Evolutionary conservation across 2,888 invertebrate species (phyloP), one percentile per base, ranked within the genome.

Genomic region (Pyralis farinalis): DNA sequence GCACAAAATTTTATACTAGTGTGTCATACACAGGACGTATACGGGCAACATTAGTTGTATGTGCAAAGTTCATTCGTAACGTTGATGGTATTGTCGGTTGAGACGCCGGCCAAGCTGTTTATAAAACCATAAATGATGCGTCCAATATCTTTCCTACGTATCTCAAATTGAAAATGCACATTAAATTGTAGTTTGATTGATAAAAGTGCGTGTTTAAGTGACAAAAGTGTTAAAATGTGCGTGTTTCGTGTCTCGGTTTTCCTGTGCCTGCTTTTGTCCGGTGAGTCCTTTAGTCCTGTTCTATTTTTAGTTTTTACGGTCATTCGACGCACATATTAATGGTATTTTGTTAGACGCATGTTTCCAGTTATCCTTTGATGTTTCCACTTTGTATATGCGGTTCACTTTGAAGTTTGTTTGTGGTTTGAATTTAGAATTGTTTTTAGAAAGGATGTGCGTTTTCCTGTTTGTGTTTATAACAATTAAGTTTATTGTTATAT

Each of bases 241-340:
- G 60, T 64, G 53, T 67, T 63, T 49, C 72, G 71, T 55, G 64
- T 63, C 52, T 58, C 81, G 56, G 58, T 84, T 44, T 59, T 76
- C 55, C 55, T 72, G 53, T 63, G 71, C 53, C 64, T 87, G 53
- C 55, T 85, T 56, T 63, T 84, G 65, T 75, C 75, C 71, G 86
- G 86, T 86, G 75, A 85, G 87, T 76, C 78, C 71, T 77, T 70
- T 68, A 58, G 69, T 66, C 71, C 72, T 77, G 69, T 53, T 49
- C 81, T 83, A 83, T 83, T 83, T 82, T 63, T 83, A 83, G 65
- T 66, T 61, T 59, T 68, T 76, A 78, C 72, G 73, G 76, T 75
- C 77, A 74, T 75, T 73, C 68, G 61, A 64, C 68, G 74, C 71
- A 74, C 68, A 70, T 77, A 79, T 79, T 75, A 75, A 72, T 76